Percentiles rank a stretch among this genome's conserved stretches.
Conservation (phyloP, 2,113 vertebrate genomes). For the Chionis minor region DNA sequence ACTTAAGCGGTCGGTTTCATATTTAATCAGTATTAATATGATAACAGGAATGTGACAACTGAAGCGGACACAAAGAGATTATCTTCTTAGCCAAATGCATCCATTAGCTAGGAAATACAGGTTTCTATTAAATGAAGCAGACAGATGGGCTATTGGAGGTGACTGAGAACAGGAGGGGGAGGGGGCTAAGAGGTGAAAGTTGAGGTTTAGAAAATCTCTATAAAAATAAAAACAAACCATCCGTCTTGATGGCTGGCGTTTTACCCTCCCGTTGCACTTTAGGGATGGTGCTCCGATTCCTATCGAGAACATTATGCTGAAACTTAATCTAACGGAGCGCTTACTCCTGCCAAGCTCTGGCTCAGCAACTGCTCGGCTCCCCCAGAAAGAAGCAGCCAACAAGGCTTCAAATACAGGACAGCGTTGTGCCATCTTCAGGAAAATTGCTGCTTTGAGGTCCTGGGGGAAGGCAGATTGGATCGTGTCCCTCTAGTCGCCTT, state of each 20-base stretch:
- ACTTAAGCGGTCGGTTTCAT: slow-evolving; percentile 37
- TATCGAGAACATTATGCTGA: slow-evolving; percentile 64
- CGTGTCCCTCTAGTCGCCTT: neutral
- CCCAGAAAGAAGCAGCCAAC: neutral
- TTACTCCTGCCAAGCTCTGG: slow-evolving; percentile 29
- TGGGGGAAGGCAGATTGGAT: neutral
- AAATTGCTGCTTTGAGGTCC: neutral
- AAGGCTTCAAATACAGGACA: neutral
- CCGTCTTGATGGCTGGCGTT: slow-evolving; percentile 68
- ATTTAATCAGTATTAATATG: slow-evolving; percentile 73
- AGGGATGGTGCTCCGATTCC: slow-evolving; percentile 57
- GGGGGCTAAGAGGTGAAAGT: slow-evolving; percentile 68
- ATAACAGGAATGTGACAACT: slow-evolving; percentile 70
- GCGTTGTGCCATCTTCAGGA: neutral
- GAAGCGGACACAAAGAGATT: slow-evolving; percentile 55
- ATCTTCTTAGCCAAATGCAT: slow-evolving; percentile 56
- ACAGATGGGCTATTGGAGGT: slow-evolving; percentile 60
- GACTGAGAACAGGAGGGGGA: slow-evolving; percentile 44
- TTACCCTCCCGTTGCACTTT: slow-evolving; percentile 75
- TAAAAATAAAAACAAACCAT: slow-evolving; percentile 82
- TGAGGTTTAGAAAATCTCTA: slow-evolving; percentile 78
- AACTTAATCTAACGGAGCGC: slow-evolving; percentile 67
- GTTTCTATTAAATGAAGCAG: slow-evolving; percentile 64
- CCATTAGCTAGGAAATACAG: slow-evolving; percentile 68
- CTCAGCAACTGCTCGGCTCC: neutral